Percentiles rank a stretch among this genome's conserved stretches.
Conservation (phyloP, 2,113 vertebrate species). For the Melospiza georgiana region DNA sequence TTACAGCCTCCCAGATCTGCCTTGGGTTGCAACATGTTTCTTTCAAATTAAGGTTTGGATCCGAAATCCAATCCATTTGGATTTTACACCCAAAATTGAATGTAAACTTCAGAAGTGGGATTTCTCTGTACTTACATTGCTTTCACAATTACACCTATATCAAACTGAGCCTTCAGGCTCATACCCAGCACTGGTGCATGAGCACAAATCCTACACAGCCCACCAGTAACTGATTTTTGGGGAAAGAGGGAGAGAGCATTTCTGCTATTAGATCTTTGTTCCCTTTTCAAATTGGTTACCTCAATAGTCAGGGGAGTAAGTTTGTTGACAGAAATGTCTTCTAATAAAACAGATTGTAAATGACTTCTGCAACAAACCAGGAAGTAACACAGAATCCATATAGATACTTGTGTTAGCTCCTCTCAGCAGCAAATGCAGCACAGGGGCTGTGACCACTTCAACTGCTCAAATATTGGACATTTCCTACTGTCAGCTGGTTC, state of each 20-base stretch:
- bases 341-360: background rate
- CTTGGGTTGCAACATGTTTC: background rate
- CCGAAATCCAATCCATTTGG: background rate
- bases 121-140: background rate
- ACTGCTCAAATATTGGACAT: background rate
- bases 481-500: background rate
- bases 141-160: background rate
- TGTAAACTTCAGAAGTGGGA: background rate
- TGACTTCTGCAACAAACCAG: background rate
- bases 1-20: background rate
- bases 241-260: background rate
- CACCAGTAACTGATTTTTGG: background rate
- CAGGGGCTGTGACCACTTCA: background rate
- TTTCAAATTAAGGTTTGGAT: background rate
- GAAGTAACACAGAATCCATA: background rate
- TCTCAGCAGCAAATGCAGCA: background rate
- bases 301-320: background rate
- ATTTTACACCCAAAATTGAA: background rate
- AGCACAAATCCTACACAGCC: background rate
- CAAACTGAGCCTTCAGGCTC: background rate
- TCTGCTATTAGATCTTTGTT: background rate
- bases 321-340: background rate
- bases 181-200: too few relatives aligned
- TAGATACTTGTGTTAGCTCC: background rate
- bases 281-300: background rate